These are phyloP conservation scores for Cephus rjabovi DNA, from an alignment of 2,888 invertebrate species.

Conservation along the genomic window DNA sequence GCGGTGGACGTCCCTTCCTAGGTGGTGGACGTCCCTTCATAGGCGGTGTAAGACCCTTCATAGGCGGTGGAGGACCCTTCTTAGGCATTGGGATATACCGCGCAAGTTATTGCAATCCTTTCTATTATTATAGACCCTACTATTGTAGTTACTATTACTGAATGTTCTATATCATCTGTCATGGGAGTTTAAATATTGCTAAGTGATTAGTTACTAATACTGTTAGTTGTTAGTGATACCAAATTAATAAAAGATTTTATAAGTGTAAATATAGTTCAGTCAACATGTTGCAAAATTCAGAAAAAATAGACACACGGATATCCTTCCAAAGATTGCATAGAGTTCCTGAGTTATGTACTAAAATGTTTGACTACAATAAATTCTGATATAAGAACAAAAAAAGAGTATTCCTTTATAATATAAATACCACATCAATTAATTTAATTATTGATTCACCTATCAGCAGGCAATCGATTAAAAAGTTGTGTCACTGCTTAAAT, in stretches of 20 bases:
- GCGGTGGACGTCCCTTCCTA: not conserved
- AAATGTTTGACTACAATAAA: not conserved
- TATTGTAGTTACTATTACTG: not conserved
- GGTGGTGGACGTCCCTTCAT: too few species aligned
- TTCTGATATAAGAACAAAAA: not conserved
- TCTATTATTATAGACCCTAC: constrained; percentile 1
- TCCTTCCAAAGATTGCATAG: not conserved
- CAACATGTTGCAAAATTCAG: not conserved
- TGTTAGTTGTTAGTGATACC: not conserved
- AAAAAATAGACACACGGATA: not conserved
- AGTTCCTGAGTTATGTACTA: not conserved
- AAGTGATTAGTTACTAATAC: not conserved
- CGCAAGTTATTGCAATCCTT: not conserved
- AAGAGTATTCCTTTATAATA: not conserved
- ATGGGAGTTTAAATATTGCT: not conserved
- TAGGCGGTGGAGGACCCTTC: not conserved
- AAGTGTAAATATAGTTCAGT: not conserved
- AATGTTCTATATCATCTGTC: constrained; percentile 3
- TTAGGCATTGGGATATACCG: not conserved
- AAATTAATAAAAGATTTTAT: not conserved
- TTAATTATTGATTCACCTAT: not conserved
- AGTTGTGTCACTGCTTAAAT: not conserved
- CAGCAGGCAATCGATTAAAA: not conserved
- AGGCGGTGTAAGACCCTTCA: too few species aligned
- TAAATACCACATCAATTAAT: not conserved